A percentile compares a stretch with the other conserved stretches of the same genome.
phyloP scores from a whole-genome alignment of 2,113 vertebrate species.

The Erythrocercus mccallii region DNA sequence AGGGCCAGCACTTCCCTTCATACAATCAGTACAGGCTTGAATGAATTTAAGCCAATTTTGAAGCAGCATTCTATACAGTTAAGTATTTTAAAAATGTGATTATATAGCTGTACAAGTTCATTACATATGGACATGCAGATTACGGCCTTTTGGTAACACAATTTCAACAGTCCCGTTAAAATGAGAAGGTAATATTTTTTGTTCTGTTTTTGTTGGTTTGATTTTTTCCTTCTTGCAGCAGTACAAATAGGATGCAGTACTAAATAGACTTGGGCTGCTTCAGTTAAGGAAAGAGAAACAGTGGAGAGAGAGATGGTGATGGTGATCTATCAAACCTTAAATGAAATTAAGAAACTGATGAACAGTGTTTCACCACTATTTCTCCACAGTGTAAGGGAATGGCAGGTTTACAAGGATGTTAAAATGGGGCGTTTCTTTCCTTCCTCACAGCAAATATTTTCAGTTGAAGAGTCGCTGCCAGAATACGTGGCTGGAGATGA shows the following conservation, averaged over 20 bases:
- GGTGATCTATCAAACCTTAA: not conserved
- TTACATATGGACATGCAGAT: not conserved
- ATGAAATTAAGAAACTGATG: not conserved
- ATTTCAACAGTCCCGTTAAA: not conserved
- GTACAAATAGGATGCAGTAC: not conserved
- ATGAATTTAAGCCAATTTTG: not conserved
- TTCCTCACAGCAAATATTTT: not conserved
- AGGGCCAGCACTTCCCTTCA: not conserved
- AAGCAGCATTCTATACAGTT: not conserved
- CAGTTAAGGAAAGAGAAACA: not conserved
- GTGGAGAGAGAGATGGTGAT: not conserved
- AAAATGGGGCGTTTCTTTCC: not conserved
- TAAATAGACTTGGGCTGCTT: not conserved
- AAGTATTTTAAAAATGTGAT: not conserved
- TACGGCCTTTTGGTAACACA: not conserved
- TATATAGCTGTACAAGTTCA: not conserved
- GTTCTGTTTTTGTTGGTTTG: not conserved
- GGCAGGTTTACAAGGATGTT: not conserved
- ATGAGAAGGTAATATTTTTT: not conserved
- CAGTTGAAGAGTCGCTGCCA: fast-evolving
- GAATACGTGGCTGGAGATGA: not conserved
- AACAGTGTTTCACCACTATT: not conserved
- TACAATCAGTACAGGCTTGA: not conserved
- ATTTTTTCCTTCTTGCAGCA: not conserved
- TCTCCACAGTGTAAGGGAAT: not conserved